Percentiles rank a stretch among this genome's conserved stretches.
Evolutionary conservation across 1,140 invertebrate species (phyloP).

Genomic region (Anastrepha obliqua): DNA sequence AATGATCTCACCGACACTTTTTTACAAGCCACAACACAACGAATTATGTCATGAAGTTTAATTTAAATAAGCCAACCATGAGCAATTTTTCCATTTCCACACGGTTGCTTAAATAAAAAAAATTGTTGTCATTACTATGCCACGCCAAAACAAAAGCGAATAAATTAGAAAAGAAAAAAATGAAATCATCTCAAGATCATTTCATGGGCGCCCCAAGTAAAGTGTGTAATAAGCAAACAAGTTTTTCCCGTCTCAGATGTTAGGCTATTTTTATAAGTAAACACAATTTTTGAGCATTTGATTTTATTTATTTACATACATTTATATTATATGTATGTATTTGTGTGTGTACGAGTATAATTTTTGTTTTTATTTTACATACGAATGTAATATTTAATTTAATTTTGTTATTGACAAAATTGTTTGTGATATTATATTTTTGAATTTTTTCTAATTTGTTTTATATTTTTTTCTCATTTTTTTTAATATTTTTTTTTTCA

Average conservation of each 20-base stretch:
- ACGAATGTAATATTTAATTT: neutral
- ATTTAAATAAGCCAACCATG: constrained; percentile 32
- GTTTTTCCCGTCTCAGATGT: neutral
- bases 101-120: neutral
- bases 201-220: constrained; percentile 3
- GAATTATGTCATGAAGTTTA: constrained; percentile 45
- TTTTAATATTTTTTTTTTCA: too few relatives aligned
- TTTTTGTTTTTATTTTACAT: too few relatives aligned
- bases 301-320: neutral
- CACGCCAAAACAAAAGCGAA: neutral
- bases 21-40: neutral
- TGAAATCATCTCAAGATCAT: constrained; percentile 45
- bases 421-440: neutral
- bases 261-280: constrained; percentile 3
- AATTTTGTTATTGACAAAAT: neutral
- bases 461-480: neutral
- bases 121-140: constrained; percentile 6
- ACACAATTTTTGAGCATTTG: neutral
- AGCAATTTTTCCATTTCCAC: neutral
- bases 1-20: constrained; percentile 33
- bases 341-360: too few relatives aligned
- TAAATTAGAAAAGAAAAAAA: constrained; percentile 8
- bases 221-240: constrained; percentile 11
- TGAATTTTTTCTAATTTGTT: neutral
- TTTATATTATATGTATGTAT: neutral